Percentiles rank a stretch among this genome's conserved stretches.
Evolutionary conservation across 2,888 invertebrate genomes (phyloP).

Genomic region (Mesorhabditis spiculigera): DNA sequence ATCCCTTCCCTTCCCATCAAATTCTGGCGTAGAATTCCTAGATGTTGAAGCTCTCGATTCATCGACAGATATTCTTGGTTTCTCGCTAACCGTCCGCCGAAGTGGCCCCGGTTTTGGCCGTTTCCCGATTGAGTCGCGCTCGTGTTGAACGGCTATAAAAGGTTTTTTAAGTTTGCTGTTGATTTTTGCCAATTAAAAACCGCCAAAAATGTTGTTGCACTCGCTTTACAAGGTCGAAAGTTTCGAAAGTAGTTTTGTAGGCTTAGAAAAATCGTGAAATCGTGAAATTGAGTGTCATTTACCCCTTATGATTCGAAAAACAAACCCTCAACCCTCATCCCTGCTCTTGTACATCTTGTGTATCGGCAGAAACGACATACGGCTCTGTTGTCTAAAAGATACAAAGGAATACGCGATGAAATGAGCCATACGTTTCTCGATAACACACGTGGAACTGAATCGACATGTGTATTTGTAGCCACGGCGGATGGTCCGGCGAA

Average conservation of each 20-base stretch:
- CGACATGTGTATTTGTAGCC: constrained; percentile 52
- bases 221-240: constrained; percentile 25
- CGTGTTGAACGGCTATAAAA: constrained; percentile 25
- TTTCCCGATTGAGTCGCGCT: constrained; percentile 30
- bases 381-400: constrained; percentile 52
- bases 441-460: constrained; percentile 49
- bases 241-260: too few species aligned
- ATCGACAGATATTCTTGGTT: background rate
- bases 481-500: constrained; percentile 52
- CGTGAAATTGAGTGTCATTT: too few species aligned
- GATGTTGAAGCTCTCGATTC: background rate
- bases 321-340: constrained; percentile 54
- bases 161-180: constrained; percentile 26
- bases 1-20: background rate
- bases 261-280: too few species aligned
- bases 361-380: constrained; percentile 56
- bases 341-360: constrained; percentile 49
- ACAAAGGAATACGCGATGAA: background rate
- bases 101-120: constrained; percentile 11
- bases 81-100: background rate
- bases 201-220: constrained; percentile 38
- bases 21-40: background rate
- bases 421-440: constrained; percentile 49
- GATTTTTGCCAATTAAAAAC: constrained; percentile 15
- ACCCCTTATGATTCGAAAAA: background rate